Evolutionary conservation across 2,113 vertebrate species (phyloP).

Genomic region (Bubalus kerabau): DNA sequence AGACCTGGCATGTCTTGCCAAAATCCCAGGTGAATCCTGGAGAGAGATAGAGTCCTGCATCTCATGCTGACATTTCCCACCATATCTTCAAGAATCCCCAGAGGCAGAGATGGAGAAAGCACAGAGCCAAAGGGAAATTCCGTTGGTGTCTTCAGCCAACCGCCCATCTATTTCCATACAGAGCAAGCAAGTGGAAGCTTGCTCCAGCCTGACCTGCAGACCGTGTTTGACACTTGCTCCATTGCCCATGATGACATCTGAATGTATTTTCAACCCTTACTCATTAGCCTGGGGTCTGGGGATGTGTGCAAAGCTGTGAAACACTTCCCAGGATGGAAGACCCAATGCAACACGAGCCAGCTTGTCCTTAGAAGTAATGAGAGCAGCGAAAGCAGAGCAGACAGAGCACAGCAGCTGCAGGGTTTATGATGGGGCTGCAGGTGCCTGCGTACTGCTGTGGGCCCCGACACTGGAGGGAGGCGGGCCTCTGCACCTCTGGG

Average conservation of each 20-base stretch:
- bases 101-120: neutral
- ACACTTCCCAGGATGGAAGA: neutral
- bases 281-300: neutral
- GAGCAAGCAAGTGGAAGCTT: neutral
- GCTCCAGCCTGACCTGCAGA: neutral
- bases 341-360: neutral
- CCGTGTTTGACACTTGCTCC: neutral
- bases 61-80: neutral
- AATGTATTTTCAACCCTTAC: neutral
- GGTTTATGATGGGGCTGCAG: constrained; percentile 53
- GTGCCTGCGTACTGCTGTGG: neutral
- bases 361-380: neutral
- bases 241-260: neutral
- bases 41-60: neutral
- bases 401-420: neutral
- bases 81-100: neutral
- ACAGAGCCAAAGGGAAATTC: neutral
- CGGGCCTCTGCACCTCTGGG: neutral
- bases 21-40: neutral
- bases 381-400: fast-evolving
- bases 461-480: neutral
- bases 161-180: neutral
- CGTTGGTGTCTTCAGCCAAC: neutral
- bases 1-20: neutral
- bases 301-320: neutral